Conservation (phyloP, 2,113 vertebrate genomes). For the Clarias magur region DNA sequence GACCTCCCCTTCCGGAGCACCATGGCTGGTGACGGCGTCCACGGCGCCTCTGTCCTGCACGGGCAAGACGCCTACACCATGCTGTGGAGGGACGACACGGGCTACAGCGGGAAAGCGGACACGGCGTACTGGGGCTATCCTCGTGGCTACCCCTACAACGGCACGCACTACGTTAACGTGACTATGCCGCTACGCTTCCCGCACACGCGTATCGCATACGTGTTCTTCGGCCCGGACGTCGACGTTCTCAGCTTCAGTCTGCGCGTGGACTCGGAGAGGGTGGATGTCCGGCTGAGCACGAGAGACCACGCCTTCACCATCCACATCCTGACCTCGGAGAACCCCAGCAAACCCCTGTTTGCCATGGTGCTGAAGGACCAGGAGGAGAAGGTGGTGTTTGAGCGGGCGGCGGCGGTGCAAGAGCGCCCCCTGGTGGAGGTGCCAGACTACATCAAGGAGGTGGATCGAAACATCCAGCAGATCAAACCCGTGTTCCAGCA, state of each 20-base stretch:
- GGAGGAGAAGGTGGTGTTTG: conserved; percentile 87
- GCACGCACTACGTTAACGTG: conserved; percentile 94
- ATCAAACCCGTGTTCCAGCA: conserved; percentile 94
- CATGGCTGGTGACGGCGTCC: conserved; percentile 74
- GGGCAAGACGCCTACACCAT: conserved; percentile 86
- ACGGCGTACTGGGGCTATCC: conserved; percentile 85
- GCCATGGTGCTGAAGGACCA: conserved; percentile 85
- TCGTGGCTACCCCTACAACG: conserved; percentile 89
- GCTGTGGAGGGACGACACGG: conserved; percentile 97
- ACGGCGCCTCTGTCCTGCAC: conserved; percentile 84
- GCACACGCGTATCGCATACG: conserved; percentile 83
- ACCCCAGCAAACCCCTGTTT: conserved; percentile 76
- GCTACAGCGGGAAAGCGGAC: conserved; percentile 82
- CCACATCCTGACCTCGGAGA: conserved; percentile 83
- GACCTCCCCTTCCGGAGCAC: conserved; percentile 86
- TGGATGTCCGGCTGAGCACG: conserved; percentile 86
- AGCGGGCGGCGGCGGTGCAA: conserved; percentile 66
- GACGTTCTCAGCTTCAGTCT: conserved; percentile 88
- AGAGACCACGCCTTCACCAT: conserved; percentile 81
- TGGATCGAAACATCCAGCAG: conserved; percentile 87
- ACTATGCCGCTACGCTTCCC: conserved; percentile 84
- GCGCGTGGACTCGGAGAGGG: conserved; percentile 80
- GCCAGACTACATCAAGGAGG: conserved; percentile 79
- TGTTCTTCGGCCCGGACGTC: conserved; percentile 88
- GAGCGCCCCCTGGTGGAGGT: conserved; percentile 75